phyloP scores from a whole-genome alignment of 2,113 vertebrate species.

The Oncorhynchus mykiss region DNA sequence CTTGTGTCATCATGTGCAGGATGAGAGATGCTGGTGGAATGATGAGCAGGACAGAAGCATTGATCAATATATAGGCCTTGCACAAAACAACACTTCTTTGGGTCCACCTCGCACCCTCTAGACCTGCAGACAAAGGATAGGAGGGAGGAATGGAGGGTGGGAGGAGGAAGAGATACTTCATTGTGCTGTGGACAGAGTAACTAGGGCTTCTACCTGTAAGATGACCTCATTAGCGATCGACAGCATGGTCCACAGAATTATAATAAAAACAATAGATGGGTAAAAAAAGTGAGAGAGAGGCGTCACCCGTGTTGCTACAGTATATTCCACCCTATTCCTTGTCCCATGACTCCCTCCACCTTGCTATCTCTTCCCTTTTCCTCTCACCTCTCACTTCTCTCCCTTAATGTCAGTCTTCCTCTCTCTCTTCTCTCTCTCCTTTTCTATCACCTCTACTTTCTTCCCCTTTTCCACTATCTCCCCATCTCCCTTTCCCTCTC shows the following conservation, averaged over 20 bases:
- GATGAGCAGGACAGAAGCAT: slow-evolving; percentile 30
- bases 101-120: slow-evolving; percentile 32
- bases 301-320: slow-evolving; percentile 13
- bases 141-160: background rate
- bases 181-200: slow-evolving; percentile 50
- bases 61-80: slow-evolving; percentile 67
- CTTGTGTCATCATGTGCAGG: slow-evolving; percentile 35
- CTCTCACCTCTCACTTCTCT: background rate
- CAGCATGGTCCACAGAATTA: slow-evolving; percentile 27
- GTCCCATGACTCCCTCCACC: background rate
- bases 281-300: slow-evolving; percentile 2
- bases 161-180: slow-evolving; percentile 25
- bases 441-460: background rate
- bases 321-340: background rate
- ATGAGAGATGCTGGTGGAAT: slow-evolving; percentile 18
- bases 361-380: background rate
- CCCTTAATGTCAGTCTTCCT: background rate
- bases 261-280: slow-evolving; percentile 32
- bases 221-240: slow-evolving; percentile 54
- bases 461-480: background rate
- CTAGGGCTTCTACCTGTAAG: slow-evolving; percentile 41
- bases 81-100: slow-evolving; percentile 40
- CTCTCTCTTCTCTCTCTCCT: background rate
- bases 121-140: slow-evolving; percentile 48
- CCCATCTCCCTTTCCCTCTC: background rate